A percentile compares a stretch with the other conserved stretches of the same genome.
phyloP scores from a whole-genome alignment of 2,797 vertebrate species.

The Champsocephalus gunnari region DNA sequence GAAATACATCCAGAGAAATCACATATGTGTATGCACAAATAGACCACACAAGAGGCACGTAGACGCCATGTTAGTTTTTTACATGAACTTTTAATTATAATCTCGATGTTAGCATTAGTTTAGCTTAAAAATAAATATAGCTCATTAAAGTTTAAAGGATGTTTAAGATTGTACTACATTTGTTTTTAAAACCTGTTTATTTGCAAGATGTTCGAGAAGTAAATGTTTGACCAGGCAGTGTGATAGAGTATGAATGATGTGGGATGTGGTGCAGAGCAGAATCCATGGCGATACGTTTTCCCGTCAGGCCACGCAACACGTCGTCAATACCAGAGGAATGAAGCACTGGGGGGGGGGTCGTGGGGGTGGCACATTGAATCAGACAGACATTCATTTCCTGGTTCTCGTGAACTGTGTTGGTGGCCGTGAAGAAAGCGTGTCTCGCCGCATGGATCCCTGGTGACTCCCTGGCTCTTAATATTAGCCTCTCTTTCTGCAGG shows the following conservation, averaged over 20 bases:
- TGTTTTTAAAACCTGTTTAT: slow-evolving; percentile 13
- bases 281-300: slow-evolving; percentile 77
- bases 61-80: slow-evolving; percentile 77
- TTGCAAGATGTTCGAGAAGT: slow-evolving; percentile 21
- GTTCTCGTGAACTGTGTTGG: slow-evolving; percentile 71
- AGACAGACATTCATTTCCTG: slow-evolving; percentile 56
- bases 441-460: slow-evolving; percentile 77
- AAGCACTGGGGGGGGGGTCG: slow-evolving; percentile 28
- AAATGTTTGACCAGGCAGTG: slow-evolving; percentile 31
- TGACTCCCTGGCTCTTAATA: slow-evolving; percentile 52
- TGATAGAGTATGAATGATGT: slow-evolving; percentile 69
- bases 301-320: slow-evolving; percentile 56
- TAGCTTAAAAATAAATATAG: slow-evolving; percentile 16
- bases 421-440: slow-evolving; percentile 65
- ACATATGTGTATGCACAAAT: slow-evolving; percentile 62
- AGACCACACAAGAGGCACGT: slow-evolving; percentile 68
- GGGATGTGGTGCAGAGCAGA: slow-evolving; percentile 66
- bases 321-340: slow-evolving; percentile 48
- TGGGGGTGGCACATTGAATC: slow-evolving; percentile 27
- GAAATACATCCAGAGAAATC: slow-evolving; percentile 55
- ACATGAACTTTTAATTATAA: slow-evolving; percentile 55
- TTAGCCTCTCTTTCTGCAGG: slow-evolving; percentile 68
- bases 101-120: slow-evolving; percentile 24
- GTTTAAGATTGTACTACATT: slow-evolving; percentile 14
- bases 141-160: slow-evolving; percentile 30